A percentile compares a stretch with the other conserved stretches of the same genome.
phyloP scores from a whole-genome alignment of 1,140 invertebrate genomes.

The Triops cancriformis region DNA sequence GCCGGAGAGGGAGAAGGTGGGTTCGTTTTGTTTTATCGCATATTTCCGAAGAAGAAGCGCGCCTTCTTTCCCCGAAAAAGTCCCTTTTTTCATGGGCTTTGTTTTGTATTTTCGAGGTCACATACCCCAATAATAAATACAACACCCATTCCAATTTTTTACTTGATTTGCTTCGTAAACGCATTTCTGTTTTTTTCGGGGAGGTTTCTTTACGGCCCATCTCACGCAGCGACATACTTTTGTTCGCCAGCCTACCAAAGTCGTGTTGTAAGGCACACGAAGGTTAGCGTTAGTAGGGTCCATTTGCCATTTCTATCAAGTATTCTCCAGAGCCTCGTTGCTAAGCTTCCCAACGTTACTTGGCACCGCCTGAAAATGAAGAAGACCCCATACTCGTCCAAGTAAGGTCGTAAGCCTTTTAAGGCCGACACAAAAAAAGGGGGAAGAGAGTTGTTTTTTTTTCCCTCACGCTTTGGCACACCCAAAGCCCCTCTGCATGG shows the following conservation, averaged over 20 bases:
- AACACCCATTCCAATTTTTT: no score
- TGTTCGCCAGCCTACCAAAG: no score
- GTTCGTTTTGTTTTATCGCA: neutral
- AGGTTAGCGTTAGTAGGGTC: neutral
- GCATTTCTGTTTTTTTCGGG: no score
- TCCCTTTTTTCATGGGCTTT: neutral
- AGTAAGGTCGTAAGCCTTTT: slow-evolving; percentile 3
- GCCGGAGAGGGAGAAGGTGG: neutral
- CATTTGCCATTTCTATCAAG: slow-evolving; percentile 14
- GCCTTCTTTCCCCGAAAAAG: neutral
- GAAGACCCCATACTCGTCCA: neutral
- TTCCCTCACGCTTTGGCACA: neutral
- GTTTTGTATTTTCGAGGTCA: no score
- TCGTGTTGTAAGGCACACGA: neutral
- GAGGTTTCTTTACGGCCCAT: no score
- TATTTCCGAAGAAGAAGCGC: neutral
- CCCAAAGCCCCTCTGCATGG: neutral
- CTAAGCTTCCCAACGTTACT: neutral
- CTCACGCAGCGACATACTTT: no score
- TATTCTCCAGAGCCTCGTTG: slow-evolving; percentile 1
- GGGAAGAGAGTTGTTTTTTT: no score
- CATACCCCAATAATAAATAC: no score
- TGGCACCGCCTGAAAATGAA: neutral
- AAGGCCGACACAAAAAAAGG: neutral
- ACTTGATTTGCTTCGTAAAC: no score